phyloP scores from a whole-genome alignment of 2,888 invertebrate genomes.

The Hipparchia sbordonii region DNA sequence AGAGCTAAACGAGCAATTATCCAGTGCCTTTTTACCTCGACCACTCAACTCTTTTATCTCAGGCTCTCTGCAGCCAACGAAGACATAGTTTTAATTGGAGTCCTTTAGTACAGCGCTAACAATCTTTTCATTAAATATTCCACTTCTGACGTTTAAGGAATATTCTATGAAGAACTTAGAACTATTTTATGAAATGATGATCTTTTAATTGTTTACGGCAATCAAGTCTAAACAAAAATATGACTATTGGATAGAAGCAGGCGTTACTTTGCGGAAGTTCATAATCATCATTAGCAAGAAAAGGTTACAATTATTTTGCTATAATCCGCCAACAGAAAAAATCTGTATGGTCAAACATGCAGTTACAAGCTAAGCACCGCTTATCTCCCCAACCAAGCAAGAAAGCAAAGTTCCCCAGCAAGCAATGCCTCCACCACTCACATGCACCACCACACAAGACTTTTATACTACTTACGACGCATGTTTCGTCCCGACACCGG shows the following conservation, averaged over 20 bases:
- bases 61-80: constrained; percentile 56
- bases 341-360: no score
- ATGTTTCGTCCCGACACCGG: no score
- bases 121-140: constrained; percentile 74
- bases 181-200: neutral
- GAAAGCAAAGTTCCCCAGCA: no score
- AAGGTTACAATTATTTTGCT: neutral
- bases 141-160: constrained; percentile 12
- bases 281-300: no score
- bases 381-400: no score
- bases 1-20: constrained; percentile 63
- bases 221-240: neutral
- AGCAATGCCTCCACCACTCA: no score
- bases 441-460: no score
- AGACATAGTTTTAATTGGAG: constrained; percentile 80
- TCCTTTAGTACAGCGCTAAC: constrained; percentile 66
- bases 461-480: no score
- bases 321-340: no score
- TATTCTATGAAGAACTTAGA: constrained; percentile 4
- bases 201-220: neutral
- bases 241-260: no score
- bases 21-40: constrained; percentile 59
- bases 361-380: no score
- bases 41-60: constrained; percentile 65
- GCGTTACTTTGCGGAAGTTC: no score